A percentile compares a stretch with the other conserved stretches of the same genome.
These are phyloP conservation scores for Hemaris fuciformis DNA, from an alignment of 2,888 invertebrate species.

Conservation along the genomic window DNA sequence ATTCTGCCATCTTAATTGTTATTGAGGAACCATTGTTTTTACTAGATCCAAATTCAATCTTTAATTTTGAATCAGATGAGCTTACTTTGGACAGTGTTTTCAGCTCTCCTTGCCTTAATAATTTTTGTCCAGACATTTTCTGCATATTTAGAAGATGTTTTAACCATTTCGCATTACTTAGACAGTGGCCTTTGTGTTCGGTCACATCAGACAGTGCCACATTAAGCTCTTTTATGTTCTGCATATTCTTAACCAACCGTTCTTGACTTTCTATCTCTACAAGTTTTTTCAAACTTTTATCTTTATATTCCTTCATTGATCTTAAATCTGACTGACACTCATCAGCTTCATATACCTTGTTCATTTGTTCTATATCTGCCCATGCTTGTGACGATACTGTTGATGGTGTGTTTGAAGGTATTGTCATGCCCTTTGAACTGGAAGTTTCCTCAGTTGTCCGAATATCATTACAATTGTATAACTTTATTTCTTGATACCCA, in stretches of 20 bases:
- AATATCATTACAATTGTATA: constrained; percentile 37
- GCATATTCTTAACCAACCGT: constrained; percentile 36
- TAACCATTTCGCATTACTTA: constrained; percentile 56
- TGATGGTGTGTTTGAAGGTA: constrained; percentile 29
- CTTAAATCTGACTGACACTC: constrained; percentile 27
- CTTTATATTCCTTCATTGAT: constrained; percentile 12
- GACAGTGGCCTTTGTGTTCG: constrained; percentile 23
- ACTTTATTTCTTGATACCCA: constrained; percentile 48
- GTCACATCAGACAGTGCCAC: constrained; percentile 29
- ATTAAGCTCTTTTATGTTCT: constrained; percentile 44
- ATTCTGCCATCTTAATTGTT: constrained; percentile 40
- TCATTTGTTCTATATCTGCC: constrained; percentile 47
- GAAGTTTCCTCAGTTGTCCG: constrained; percentile 29
- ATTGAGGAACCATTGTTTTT: constrained; percentile 37
- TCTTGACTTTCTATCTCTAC: constrained; percentile 24
- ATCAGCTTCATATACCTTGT: constrained; percentile 36
- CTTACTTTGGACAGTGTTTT: too few species aligned
- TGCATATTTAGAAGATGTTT: constrained; percentile 49
- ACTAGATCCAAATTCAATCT: constrained; percentile 46
- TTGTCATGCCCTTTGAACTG: constrained; percentile 20
- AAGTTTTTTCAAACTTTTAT: constrained; percentile 13
- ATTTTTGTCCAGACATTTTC: constrained; percentile 35
- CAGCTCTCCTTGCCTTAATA: constrained; percentile 52
- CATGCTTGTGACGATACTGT: constrained; percentile 39
- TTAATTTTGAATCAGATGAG: constrained; percentile 38